Evolutionary conservation across 2,888 invertebrate species (phyloP), one percentile per base, ranked within the genome.

Genomic region (Steromphala cineraria): DNA sequence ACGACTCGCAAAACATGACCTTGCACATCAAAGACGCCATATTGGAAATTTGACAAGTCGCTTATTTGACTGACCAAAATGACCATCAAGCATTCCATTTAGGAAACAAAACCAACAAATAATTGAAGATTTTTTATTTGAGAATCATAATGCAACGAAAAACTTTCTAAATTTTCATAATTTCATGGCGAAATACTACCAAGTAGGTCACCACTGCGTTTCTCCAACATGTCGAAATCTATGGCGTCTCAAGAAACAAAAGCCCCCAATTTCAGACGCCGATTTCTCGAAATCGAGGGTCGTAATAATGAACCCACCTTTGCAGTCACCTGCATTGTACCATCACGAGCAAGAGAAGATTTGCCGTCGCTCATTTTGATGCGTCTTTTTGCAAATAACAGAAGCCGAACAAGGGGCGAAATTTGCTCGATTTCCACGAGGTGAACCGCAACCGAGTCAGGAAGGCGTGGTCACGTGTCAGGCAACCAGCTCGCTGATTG

Each of bases 321-420:
- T 75, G 91, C 91, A 87, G 90, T 91, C 83, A 90, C 91, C 86
- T 90, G 89, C 90, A 91, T 90, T 56, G 90, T 91, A 78, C 90
- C 90, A 88, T 89, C 90, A 75, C 90, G 87, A 52, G 88, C 83
- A 79, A 91, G 84, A 75, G 81, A 86, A 40, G 90, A 76, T 80
- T 91, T 91, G 79, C 89, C 86, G 83, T 88, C 89, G 53, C 89
- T 87, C 91, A 91, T 91, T 85, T 87, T 88, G 80, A 82, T 56
- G 52, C 74, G 24, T 86, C 83, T 78, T 84, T 88, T 82, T 80
- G 75, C 80, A 81, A 81, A 78, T 85, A 88, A 81, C 86, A 71
- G 80, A 76, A 28, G 80, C 82, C 82, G 83, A 87, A 86, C 71
- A 76, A 75, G 80, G 84, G 85, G 82, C 82, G 82, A 75, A 86